Evolutionary conservation across 1,140 invertebrate genomes (phyloP).

Genomic region (Melanaphis sacchari): DNA sequence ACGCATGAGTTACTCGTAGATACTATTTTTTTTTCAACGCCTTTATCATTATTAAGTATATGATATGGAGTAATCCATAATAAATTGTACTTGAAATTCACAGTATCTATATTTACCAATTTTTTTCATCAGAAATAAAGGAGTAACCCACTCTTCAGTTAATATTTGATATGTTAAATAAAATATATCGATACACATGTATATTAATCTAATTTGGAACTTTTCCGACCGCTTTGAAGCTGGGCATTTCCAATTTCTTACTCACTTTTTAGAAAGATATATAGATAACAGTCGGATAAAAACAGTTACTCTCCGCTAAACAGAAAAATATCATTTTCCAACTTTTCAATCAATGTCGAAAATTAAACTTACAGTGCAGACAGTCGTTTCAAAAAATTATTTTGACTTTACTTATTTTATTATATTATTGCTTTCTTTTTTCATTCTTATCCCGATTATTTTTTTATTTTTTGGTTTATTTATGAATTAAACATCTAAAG

Average conservation of each 20-base stretch:
- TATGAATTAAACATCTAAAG: neutral
- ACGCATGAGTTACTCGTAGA: neutral
- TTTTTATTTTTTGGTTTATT: neutral
- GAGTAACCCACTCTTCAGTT: neutral
- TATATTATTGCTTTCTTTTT: too few species aligned
- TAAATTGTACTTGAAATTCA: neutral
- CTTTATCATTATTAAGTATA: neutral
- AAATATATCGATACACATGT: neutral
- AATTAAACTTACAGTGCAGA: neutral
- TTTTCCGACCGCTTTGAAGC: neutral
- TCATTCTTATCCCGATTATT: neutral
- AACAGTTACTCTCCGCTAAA: neutral
- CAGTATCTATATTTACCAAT: neutral
- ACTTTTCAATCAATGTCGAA: neutral
- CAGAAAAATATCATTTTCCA: neutral
- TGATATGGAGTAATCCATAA: neutral
- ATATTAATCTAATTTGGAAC: neutral
- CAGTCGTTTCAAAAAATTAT: neutral
- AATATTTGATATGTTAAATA: neutral
- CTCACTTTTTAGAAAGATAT: neutral
- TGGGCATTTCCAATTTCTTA: neutral
- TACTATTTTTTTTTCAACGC: neutral
- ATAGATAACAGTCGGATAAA: neutral
- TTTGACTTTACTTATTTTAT: neutral
- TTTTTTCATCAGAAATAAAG: neutral